Conservation (phyloP, 92 coral and sea anemone genomes). For the Chrysogorgia sp. region DNA sequence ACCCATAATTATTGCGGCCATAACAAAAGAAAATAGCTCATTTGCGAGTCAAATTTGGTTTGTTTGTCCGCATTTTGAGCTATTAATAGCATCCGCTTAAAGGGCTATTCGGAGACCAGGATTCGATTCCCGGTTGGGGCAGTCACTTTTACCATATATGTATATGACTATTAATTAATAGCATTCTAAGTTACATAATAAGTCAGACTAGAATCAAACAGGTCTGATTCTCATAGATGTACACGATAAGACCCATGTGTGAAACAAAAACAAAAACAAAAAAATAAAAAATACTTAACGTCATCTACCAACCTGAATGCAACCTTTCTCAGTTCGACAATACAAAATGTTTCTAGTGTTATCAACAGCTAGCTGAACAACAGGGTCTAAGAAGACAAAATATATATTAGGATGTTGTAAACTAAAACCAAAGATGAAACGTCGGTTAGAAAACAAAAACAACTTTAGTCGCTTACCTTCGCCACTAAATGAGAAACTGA, state of each 20-base stretch:
- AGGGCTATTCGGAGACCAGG: too few species aligned
- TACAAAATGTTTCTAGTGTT: constrained; percentile 89
- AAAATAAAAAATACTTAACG: not conserved
- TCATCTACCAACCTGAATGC: constrained; percentile 78
- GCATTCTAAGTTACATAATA: constrained; percentile 5
- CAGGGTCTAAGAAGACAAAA: constrained; percentile 63
- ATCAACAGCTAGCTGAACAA: constrained; percentile 92
- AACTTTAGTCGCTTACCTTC: constrained; percentile 67
- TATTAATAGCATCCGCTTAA: too few species aligned
- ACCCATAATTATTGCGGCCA: too few species aligned
- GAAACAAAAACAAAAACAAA: not conserved
- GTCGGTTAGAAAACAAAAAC: not conserved
- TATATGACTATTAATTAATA: too few species aligned
- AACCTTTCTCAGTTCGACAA: constrained; percentile 90
- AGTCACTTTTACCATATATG: too few species aligned
- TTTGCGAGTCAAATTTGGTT: too few species aligned
- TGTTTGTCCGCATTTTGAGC: too few species aligned
- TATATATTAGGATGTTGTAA: not conserved
- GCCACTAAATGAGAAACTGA: constrained; percentile 79
- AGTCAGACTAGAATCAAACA: too few species aligned
- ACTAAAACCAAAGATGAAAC: not conserved
- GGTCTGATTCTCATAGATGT: too few species aligned
- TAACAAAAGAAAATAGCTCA: too few species aligned
- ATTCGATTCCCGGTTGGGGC: too few species aligned
- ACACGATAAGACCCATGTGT: not conserved